Evolutionary conservation across 1,140 invertebrate genomes (phyloP).

Genomic region (Aphaenogaster floridana): DNA sequence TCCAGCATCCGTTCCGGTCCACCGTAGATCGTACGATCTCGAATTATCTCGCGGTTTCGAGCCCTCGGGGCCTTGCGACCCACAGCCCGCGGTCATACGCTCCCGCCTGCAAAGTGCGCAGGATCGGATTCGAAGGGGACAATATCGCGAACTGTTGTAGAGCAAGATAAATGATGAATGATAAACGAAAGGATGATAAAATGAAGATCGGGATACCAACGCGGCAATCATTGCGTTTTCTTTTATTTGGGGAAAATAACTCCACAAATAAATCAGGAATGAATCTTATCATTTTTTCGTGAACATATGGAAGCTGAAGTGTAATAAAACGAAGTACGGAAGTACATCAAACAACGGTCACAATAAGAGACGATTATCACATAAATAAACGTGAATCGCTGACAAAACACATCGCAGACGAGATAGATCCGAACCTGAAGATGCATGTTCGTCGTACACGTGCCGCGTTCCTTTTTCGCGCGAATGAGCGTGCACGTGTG

Average conservation of each 20-base stretch:
- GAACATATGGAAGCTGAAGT: background rate
- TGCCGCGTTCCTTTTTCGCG: slow-evolving; percentile 47
- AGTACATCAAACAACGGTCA: background rate
- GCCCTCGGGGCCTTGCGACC: slow-evolving; percentile 79
- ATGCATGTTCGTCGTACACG: background rate
- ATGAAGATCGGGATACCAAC: background rate
- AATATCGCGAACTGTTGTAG: background rate
- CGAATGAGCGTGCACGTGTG: slow-evolving; percentile 37
- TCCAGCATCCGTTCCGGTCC: slow-evolving; percentile 15
- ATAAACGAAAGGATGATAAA: background rate
- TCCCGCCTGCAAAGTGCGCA: slow-evolving; percentile 27
- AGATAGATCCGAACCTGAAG: slow-evolving; percentile 34
- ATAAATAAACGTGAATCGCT: background rate
- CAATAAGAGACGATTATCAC: background rate
- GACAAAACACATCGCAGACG: background rate
- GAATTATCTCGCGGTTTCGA: slow-evolving; percentile 74
- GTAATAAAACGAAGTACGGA: background rate
- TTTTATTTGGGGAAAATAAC: background rate
- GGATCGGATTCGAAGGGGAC: slow-evolving; percentile 37
- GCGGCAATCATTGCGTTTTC: background rate
- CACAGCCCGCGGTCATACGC: slow-evolving; percentile 79
- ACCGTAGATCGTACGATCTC: slow-evolving; percentile 63
- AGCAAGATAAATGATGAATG: background rate
- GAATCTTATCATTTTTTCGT: background rate
- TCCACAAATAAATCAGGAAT: background rate